phyloP scores from a whole-genome alignment of 2,888 invertebrate genomes.

The Sphinx pinastri region DNA sequence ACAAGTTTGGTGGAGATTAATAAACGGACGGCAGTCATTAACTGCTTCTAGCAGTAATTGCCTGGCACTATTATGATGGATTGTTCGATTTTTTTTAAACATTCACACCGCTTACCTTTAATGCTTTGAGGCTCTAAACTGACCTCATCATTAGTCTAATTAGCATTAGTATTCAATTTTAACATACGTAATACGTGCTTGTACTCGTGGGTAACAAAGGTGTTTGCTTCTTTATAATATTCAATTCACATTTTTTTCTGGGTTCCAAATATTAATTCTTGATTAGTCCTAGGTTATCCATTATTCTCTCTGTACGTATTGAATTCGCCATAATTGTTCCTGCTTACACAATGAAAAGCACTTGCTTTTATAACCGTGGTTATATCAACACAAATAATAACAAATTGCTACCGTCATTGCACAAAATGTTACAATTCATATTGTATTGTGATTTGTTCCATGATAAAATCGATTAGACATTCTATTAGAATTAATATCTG shows the following conservation, averaged over 20 bases:
- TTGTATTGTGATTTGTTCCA: slow-evolving; percentile 1
- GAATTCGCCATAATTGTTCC: too few relatives aligned
- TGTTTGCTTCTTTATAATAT: too few relatives aligned
- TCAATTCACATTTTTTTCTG: too few relatives aligned
- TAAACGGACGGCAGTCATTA: slow-evolving; percentile 78
- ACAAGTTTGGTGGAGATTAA: slow-evolving; percentile 77
- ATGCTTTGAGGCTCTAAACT: slow-evolving; percentile 59
- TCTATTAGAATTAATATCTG: neutral
- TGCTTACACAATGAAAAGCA: too few relatives aligned
- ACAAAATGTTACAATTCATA: neutral
- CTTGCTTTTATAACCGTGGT: too few relatives aligned
- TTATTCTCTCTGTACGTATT: too few relatives aligned
- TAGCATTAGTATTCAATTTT: slow-evolving; percentile 1
- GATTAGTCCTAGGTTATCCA: too few relatives aligned
- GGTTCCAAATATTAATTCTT: too few relatives aligned
- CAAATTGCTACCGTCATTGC: neutral
- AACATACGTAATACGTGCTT: neutral
- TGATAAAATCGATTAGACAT: slow-evolving; percentile 2
- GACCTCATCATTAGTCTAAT: slow-evolving; percentile 15
- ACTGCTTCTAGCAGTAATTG: slow-evolving; percentile 80
- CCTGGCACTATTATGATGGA: slow-evolving; percentile 80
- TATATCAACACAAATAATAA: too few relatives aligned
- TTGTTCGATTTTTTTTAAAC: slow-evolving; percentile 76
- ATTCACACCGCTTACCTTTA: slow-evolving; percentile 69
- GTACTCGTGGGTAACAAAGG: neutral